Evolutionary conservation across 2,888 invertebrate species (phyloP), one percentile per base, ranked within the genome.

Genomic region (Eubasilissa splendida): DNA sequence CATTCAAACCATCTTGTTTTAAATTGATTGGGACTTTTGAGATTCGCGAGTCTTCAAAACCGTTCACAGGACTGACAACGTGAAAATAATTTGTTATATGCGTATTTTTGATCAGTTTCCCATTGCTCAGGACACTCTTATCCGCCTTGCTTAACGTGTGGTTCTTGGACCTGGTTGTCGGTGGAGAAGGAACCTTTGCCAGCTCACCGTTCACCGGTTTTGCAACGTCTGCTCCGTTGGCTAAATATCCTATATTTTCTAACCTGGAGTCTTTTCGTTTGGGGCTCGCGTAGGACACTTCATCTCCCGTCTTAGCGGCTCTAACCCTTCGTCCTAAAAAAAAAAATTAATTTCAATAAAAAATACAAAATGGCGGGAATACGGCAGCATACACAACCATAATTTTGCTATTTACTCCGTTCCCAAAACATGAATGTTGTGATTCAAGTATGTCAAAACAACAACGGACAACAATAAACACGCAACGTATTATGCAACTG

Each of bases 261-360:
- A 88, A 84, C 85, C 87, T 88, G 81, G 87, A 87, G 84, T 89
- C 88, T 86, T 88, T 88, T 83, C 89, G 86, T 83, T 88, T 88
- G 12, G 88, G 89, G 83, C 88, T 88, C 52, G 88, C 87, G 85
- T 84, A 85, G 77, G 87, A 86, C 84, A 87, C 88, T 84, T 88
- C 88, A 54, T 89, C 88, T 12, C 75, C 76, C 52, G 70, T 63
- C 76, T 80, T 82, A 52, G 80, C 65, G 50, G 77, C 77, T 54
- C 80, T 73, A 31, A 70, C 73, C 8, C 82, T 77, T 60, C 80
- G 80, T 60, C 82, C 82, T 82, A 58, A 60, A n/a, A 54, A 73
- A 54, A 79, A 52, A 60, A 71, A 59, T 42, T 12, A 52, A 68
- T 68, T 42, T 68, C 68, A 68, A 50, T 68, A 68, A 68, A 68